Base-by-base conservation (phyloP, 2,113 vertebrate species). In the Pseudopipra pipra region DNA sequence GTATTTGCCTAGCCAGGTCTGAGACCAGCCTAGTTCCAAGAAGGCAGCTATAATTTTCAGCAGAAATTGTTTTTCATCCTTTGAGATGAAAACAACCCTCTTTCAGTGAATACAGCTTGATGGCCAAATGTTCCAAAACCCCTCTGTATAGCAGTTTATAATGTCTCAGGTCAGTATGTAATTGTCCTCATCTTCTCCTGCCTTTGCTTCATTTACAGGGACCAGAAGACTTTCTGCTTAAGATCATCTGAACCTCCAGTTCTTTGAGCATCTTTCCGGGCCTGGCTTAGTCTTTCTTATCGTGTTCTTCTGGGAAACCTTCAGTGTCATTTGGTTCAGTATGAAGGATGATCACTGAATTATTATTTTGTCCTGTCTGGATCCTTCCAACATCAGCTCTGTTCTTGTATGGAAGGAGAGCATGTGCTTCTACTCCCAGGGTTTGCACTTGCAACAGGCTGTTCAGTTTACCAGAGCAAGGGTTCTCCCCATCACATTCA, bases 201-300 rank as follows among this genome's bases (percentile, higher is more conserved):
- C 90, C 85, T 94, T 90, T 93, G 20, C 71, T 93, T 95, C 58
- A 91, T 93, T 93, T 90, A 41, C 83, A 91, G 82, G 49, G 44
- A 87, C 28, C 24, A 61, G 62, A 93, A 89, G 73, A 93, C 62
- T 72, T 87, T 66, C 49, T 90, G 62, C 56, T 52, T 78, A 94
- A 89, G 74, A 91, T 37, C 85, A 85, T 41, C 35, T 74, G 73
- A 89, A 44, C 43, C 46, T 85, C 81, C 56, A 79, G 66, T 85
- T 91, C 43, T 85, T 68, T 89, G 58, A 90, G 31, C 74, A 90
- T 31, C 19, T 91, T 85, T 87, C 47, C 56, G 37, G 49, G 35
- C 56, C 66, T 94, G 78, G 51, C 62, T 87, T 91, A 91, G 17
- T 75, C 44, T 93, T 87, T 93, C 71, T 93, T 87, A 79, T 52